Base-by-base conservation (phyloP, 2,113 vertebrate species). In the Axis porcinus region DNA sequence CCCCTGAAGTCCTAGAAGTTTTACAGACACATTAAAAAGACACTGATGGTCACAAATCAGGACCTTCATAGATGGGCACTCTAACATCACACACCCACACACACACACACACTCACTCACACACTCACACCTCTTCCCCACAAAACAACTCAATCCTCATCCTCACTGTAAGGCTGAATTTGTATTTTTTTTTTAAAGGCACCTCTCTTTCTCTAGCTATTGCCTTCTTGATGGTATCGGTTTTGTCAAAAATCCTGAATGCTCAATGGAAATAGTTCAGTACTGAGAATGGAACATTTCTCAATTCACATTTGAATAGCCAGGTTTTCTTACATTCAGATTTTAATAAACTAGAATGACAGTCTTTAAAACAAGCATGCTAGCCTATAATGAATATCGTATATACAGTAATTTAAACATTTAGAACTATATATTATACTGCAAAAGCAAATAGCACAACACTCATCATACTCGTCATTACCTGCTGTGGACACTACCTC, bases 291-390 rank as follows among this genome's bases (percentile, higher is more conserved):
- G 94, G 97, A 98, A 97, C 96, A 97, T 98, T 98, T 98, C 98
- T 98, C 98, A 98, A 99, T 99, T 99, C 98, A 99, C 98, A 99
- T 99, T 98, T 99, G 97, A 98, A 99, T 98, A 99, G 98, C 97
- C 98, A 98, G 96, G 98, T 98, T 98, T 98, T 98, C 99, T 98
- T 99, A 99, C 99, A 99, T 99, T 99, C 99, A 98, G 98, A 98
- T 98, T 98, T 99, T 99, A 99, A 99, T 99, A 98, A 99, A 98
- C 98, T 98, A 98, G 98, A 99, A 99, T 92, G 96, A 99, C 98
- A 99, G 97, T 99, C 98, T 98, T 98, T 98, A 98, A 99, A 99
- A 99, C 98, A 99, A 99, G 99, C 99, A 99, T 99, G 99, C 98
- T 97, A 78, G 98, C 98, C 98, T 98, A 98, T 98, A 98, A 85